These are phyloP conservation scores for Delichon dasypus DNA, from an alignment of 2,797 vertebrate species.

Conservation along the genomic window DNA sequence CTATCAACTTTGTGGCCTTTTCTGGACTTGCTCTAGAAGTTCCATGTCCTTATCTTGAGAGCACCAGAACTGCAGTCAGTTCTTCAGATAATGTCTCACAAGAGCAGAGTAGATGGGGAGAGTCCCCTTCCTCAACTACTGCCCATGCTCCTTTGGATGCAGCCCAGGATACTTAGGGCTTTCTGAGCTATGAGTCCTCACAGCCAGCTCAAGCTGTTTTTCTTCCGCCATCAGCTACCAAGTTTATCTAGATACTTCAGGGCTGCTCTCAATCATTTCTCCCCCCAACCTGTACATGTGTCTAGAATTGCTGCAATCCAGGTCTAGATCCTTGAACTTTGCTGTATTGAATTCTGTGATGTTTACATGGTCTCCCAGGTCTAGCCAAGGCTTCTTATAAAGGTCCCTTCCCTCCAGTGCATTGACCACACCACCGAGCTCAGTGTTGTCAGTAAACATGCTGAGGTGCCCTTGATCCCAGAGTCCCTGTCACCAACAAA, in stretches of 20 bases:
- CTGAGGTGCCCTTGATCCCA: fast-evolving
- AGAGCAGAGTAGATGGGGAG: no score
- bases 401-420: not conserved
- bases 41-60: not conserved
- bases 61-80: not conserved
- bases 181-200: fast-evolving
- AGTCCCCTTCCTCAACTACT: fast-evolving
- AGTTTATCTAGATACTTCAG: no score
- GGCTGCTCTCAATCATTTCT: not conserved
- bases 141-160: fast-evolving
- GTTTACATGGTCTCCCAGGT: fast-evolving
- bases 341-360: not conserved
- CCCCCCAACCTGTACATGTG: fast-evolving
- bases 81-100: not conserved
- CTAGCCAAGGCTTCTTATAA: no score
- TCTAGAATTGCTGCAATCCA: not conserved
- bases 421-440: fast-evolving
- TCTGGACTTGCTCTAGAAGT: not conserved
- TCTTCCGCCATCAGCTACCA: no score
- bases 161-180: not conserved
- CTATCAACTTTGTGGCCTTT: not conserved
- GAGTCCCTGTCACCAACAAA: not conserved
- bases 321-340: not conserved
- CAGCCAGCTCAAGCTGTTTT: not conserved
- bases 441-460: not conserved